These are phyloP conservation scores for Drosophila mayri DNA, from an alignment of 1,140 invertebrate genomes.

Conservation along the genomic window DNA sequence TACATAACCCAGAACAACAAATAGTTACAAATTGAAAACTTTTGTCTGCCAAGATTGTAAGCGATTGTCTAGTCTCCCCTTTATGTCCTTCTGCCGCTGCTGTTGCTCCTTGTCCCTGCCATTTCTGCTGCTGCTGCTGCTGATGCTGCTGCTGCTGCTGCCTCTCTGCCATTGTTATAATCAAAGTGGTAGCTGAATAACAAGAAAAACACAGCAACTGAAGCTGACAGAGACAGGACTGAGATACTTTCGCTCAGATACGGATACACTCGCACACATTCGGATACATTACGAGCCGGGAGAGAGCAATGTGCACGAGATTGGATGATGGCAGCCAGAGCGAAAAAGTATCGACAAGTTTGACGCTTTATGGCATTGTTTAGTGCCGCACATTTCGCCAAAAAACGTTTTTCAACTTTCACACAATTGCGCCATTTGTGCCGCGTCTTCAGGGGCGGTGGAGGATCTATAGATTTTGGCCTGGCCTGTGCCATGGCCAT, in stretches of 20 bases:
- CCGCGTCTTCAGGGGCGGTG: slow-evolving; percentile 61
- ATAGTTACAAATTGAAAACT: slow-evolving; percentile 83
- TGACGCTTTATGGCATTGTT: slow-evolving; percentile 84
- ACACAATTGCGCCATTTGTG: slow-evolving; percentile 81
- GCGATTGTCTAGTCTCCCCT: slow-evolving; percentile 62
- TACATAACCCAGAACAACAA: slow-evolving; percentile 82
- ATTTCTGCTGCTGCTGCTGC: background rate
- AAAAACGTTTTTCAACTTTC: slow-evolving; percentile 83
- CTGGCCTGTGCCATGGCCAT: background rate
- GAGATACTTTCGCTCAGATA: slow-evolving; percentile 38
- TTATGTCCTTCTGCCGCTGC: background rate
- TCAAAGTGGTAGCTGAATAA: slow-evolving; percentile 76
- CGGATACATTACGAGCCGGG: slow-evolving; percentile 30
- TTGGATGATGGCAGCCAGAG: slow-evolving; percentile 49
- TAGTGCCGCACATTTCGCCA: slow-evolving; percentile 81
- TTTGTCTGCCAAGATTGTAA: slow-evolving; percentile 81
- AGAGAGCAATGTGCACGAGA: slow-evolving; percentile 47
- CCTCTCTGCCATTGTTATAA: slow-evolving; percentile 75
- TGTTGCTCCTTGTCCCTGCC: slow-evolving; percentile 3
- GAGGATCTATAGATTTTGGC: slow-evolving; percentile 21
- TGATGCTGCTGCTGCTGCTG: background rate
- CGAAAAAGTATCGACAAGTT: slow-evolving; percentile 82
- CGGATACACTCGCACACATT: slow-evolving; percentile 15
- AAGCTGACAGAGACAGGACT: slow-evolving; percentile 49
- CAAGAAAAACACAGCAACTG: slow-evolving; percentile 69